Conservation (phyloP, 1,140 invertebrate species). For the Trialeurodes vaporariorum region DNA sequence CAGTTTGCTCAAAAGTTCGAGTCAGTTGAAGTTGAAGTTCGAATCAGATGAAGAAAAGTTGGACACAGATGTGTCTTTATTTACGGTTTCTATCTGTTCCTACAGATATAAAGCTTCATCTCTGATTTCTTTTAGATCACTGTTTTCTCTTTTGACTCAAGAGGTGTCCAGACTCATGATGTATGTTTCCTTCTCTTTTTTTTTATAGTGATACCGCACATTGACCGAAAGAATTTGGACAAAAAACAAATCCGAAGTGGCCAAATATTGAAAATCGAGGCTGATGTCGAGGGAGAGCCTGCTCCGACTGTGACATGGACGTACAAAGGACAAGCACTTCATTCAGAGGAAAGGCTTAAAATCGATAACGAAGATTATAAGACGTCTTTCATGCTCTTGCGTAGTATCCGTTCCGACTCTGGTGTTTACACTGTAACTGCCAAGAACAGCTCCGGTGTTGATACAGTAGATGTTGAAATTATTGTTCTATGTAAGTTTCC, state of each 20-base stretch:
- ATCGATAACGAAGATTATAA: slow-evolving; percentile 89
- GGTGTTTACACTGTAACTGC: slow-evolving; percentile 82
- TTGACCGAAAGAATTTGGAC: slow-evolving; percentile 83
- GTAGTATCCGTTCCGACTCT: slow-evolving; percentile 66
- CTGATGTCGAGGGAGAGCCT: slow-evolving; percentile 84
- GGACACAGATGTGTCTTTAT: too few species aligned
- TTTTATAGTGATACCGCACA: slow-evolving; percentile 72
- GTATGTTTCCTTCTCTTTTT: slow-evolving; percentile 16
- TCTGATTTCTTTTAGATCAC: not conserved
- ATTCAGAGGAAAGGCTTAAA: slow-evolving; percentile 40
- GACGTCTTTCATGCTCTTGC: slow-evolving; percentile 74
- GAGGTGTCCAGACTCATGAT: not conserved
- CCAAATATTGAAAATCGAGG: slow-evolving; percentile 74
- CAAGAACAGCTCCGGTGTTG: slow-evolving; percentile 84
- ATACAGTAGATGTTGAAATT: slow-evolving; percentile 86
- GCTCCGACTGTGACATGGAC: slow-evolving; percentile 77
- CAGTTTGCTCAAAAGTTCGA: too few species aligned
- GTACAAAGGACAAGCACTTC: slow-evolving; percentile 46
- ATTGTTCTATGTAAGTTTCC: slow-evolving; percentile 62
- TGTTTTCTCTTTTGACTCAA: not conserved
- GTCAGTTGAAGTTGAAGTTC: too few species aligned
- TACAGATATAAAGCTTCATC: too few species aligned
- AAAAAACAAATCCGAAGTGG: slow-evolving; percentile 76
- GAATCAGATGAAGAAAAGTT: too few species aligned
- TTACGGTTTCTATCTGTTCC: too few species aligned